Base-by-base conservation (phyloP, 2,113 vertebrate genomes). In the Colius striatus region DNA sequence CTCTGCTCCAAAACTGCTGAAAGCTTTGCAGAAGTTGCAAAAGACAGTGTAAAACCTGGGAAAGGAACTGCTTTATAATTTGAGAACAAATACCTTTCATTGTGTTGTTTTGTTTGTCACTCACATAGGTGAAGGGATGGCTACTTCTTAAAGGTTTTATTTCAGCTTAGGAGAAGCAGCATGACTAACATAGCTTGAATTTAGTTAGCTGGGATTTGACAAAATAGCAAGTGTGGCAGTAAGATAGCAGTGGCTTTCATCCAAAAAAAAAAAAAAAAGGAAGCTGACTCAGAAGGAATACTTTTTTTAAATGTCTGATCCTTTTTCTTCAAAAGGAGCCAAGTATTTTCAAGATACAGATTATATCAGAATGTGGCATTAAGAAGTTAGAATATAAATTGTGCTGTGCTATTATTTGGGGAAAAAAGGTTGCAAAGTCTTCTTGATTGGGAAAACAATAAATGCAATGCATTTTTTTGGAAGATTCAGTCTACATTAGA, bases 21-120 rank as follows among this genome's bases (percentile, higher is more conserved):
- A 87, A 63, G 10, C 18, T 90, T 88, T 89, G 66, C 55, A 50
- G 67, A 45, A 86, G 29, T 47, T 84, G n/a, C 57, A 94, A 84
- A 78, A 84, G 51, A 19, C 1, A 0, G 14, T 41, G 50, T 66
- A 55, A 87, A 58, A 54, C 27, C 21, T 58, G 30, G 61, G 48
- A 43, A 36, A 72, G 57, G 19, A 51, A 5, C 23, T 72, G 13
- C 5, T 75, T 67, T 72, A 55, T 20, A 48, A 29, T 81, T 82
- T 78, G n/a, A 66, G 65, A 74, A 45, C 22, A 41, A 81, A 84
- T n/a, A 14, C 13, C 32, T 71, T 81, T 81, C 0, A 0, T 54
- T 47, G 6, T 34, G 7, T 15, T 62, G 13, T 41, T 89, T 91
- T 58, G 14, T 38, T 74, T 71, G 13, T 62, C 55, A 67, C 13